phyloP scores from a whole-genome alignment of 2,888 invertebrate species.

The Thecocarcelia acutangulata region DNA sequence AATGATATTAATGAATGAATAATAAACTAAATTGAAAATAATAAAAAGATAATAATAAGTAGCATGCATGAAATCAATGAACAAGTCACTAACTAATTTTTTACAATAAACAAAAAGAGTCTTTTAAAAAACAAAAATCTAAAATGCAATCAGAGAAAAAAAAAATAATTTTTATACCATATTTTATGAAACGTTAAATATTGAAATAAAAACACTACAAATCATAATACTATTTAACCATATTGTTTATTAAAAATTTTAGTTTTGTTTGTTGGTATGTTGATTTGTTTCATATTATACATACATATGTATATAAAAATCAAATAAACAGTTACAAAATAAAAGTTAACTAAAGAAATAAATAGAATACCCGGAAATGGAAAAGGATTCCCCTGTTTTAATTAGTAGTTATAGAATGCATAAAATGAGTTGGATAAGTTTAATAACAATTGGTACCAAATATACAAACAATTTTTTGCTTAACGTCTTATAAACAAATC shows the following conservation, averaged over 20 bases:
- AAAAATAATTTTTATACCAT: too few relatives aligned
- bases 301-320: slow-evolving; percentile 42
- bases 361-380: neutral
- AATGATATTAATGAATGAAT: slow-evolving; percentile 4
- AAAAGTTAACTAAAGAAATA: slow-evolving; percentile 5
- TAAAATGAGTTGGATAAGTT: neutral
- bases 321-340: slow-evolving; percentile 39
- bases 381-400: neutral
- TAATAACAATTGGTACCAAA: neutral
- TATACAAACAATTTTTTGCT: too few relatives aligned
- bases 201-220: slow-evolving; percentile 40
- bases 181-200: neutral
- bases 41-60: neutral
- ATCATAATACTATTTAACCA: slow-evolving; percentile 47
- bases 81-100: neutral
- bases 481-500: neutral
- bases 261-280: slow-evolving; percentile 31
- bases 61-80: neutral
- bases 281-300: slow-evolving; percentile 35
- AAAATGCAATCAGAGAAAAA: too few relatives aligned
- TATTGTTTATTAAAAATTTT: slow-evolving; percentile 53
- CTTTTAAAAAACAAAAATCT: too few relatives aligned
- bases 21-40: slow-evolving; percentile 6
- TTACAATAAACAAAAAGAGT: too few relatives aligned
- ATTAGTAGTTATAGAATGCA: neutral